Base-by-base conservation (phyloP, 2,113 vertebrate genomes). In the Corythoichthys haematopterus region DNA sequence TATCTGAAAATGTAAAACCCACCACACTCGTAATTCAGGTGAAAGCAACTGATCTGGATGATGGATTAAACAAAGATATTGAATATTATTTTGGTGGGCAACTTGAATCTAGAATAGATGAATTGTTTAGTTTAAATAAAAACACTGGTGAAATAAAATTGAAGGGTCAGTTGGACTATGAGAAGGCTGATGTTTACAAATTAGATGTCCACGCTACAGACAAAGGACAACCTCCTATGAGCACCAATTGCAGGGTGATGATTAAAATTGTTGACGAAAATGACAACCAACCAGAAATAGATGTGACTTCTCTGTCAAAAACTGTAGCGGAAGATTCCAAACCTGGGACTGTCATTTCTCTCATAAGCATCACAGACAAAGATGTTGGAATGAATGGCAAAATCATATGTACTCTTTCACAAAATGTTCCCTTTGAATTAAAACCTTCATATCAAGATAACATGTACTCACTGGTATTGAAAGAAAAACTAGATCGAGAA, bases 391-490 rank as follows among this genome's bases (percentile, higher is more conserved):
- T 84, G 0, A 92, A 92, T 1, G 88, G 86, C 0, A 89, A 89
- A 71, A 77, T 90, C 0, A 46, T 83, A 7, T 87, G 85, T 2
- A 81, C 69, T 56, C 65, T 89, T 1, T 58, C 76, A 10, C 51
- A 77, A 2, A 68, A 86, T 63, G 4, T 74, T 0, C 86, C 88
- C 0, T 91, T 91, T 1, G 82, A 90, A 2, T 76, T 91, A 71
- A 91, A 88, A 36, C 80, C 85, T 2, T 89, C 90, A 1, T 82
- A 79, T 79, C 79, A 89, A 58, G 85, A 90, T 0, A 91, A 90
- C 6, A 84, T 88, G 66, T 91, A 88, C 47, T 91, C 89, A 0
- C 66, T 91, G 20, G 70, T 89, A 1, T 73, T 84, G 2, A 88
- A 80, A 37, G 0, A 72, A 1, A 35, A 13, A 9, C 58, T 91